phyloP scores from a whole-genome alignment of 2,888 invertebrate species.

The Syrphus vitripennis region DNA sequence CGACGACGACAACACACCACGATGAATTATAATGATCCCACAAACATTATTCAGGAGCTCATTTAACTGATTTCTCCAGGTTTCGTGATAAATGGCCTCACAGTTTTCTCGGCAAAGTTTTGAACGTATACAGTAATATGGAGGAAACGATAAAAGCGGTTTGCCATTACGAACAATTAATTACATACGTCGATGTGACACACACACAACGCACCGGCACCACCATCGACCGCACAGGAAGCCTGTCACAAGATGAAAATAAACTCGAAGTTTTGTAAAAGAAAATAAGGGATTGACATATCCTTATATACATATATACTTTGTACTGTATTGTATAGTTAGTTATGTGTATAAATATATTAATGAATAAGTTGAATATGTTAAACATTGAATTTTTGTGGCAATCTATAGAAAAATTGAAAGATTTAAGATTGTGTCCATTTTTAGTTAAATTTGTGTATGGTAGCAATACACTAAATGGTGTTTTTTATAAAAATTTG shows the following conservation, averaged over 20 bases:
- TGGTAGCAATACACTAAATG: too few relatives aligned
- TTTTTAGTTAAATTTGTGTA: too few relatives aligned
- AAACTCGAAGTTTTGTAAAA: conserved; percentile 15
- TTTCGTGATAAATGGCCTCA: conserved; percentile 59
- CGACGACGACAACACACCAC: conserved; percentile 9
- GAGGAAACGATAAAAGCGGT: conserved; percentile 32
- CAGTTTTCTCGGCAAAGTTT: conserved; percentile 15
- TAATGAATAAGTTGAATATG: not conserved
- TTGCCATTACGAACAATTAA: conserved; percentile 48
- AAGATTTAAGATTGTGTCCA: not conserved
- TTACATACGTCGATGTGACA: conserved; percentile 37
- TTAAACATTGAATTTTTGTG: not conserved
- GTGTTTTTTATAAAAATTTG: too few relatives aligned
- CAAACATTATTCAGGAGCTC: conserved; percentile 55
- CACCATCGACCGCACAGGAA: not conserved
- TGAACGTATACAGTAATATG: not conserved
- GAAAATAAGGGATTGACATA: not conserved
- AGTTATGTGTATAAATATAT: not conserved
- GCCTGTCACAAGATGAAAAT: conserved; percentile 34
- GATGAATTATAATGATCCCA: conserved; percentile 44
- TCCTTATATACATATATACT: too few relatives aligned
- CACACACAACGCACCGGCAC: not conserved
- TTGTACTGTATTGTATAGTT: too few relatives aligned
- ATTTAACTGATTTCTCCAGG: conserved; percentile 54
- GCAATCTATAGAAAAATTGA: not conserved